A percentile compares a stretch with the other conserved stretches of the same genome.
Evolutionary conservation across 2,888 invertebrate genomes (phyloP).

Genomic region (Phyllotreta cruciferae): DNA sequence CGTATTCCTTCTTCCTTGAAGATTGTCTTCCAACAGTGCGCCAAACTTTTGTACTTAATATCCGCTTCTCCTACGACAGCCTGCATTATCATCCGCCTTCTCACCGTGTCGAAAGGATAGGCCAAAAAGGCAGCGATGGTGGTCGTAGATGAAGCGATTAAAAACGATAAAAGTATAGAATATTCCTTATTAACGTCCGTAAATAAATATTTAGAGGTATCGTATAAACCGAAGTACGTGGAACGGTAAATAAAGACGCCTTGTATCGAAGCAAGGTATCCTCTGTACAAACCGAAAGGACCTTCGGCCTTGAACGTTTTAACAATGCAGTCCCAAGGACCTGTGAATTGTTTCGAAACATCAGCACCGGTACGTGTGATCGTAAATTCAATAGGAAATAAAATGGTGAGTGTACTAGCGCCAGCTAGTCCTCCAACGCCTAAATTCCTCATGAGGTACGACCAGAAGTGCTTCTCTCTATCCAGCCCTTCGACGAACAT

Average conservation of each 20-base stretch:
- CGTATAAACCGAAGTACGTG: conserved; percentile 67
- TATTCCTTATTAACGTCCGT: neutral
- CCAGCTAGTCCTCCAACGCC: conserved; percentile 81
- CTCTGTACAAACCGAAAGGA: conserved; percentile 67
- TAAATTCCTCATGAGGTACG: conserved; percentile 74
- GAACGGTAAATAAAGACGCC: conserved; percentile 71
- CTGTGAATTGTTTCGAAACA: conserved; percentile 63
- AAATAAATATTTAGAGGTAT: neutral
- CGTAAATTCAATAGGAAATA: conserved; percentile 78
- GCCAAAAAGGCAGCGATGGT: neutral
- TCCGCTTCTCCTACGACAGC: neutral
- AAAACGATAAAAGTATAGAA: neutral
- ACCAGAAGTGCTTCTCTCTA: conserved; percentile 75
- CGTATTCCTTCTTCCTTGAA: neutral
- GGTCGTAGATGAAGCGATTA: neutral
- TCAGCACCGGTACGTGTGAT: conserved; percentile 65
- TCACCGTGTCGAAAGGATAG: conserved; percentile 11
- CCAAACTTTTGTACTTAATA: neutral
- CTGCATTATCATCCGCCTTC: conserved; percentile 7
- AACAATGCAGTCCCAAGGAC: conserved; percentile 66
- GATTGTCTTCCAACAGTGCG: neutral
- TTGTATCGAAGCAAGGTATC: conserved; percentile 71
- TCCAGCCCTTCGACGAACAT: conserved; percentile 73
- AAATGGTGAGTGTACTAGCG: conserved; percentile 76
- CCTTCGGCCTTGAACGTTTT: conserved; percentile 68